Evolutionary conservation across 1,140 invertebrate genomes (phyloP).

Genomic region (Aricia agestis): DNA sequence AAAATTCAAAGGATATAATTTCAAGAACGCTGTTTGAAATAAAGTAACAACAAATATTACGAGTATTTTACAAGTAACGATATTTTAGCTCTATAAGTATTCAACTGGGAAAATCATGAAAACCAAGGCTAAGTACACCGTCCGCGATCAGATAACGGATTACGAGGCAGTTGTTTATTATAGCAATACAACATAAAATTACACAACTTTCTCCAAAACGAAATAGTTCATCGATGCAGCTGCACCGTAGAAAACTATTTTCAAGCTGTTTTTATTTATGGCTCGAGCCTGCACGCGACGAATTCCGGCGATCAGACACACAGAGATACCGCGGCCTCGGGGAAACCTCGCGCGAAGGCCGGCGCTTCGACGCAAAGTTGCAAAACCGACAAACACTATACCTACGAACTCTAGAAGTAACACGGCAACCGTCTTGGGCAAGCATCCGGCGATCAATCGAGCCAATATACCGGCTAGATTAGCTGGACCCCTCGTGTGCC

Average conservation of each 20-base stretch:
- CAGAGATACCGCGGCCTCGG: constrained; percentile 21
- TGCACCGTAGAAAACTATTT: constrained; percentile 1
- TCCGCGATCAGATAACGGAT: neutral
- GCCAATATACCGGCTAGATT: constrained; percentile 53
- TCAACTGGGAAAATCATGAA: neutral
- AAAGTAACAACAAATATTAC: too few species aligned
- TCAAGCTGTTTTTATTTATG: constrained; percentile 7
- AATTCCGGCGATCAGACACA: constrained; percentile 17
- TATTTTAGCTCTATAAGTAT: too few species aligned
- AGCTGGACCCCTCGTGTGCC: constrained; percentile 36
- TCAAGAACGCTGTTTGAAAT: too few species aligned
- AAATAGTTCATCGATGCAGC: neutral
- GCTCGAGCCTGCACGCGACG: constrained; percentile 9
- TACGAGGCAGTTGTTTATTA: neutral
- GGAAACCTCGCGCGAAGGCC: constrained; percentile 26
- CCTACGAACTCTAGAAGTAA: constrained; percentile 41
- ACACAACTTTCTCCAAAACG: neutral
- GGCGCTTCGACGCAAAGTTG: constrained; percentile 37
- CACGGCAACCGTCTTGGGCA: constrained; percentile 51
- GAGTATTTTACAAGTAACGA: too few species aligned
- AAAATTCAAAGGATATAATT: too few species aligned
- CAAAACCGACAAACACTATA: constrained; percentile 44
- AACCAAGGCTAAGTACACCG: neutral
- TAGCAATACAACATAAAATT: neutral
- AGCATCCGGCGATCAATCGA: constrained; percentile 66